phyloP scores from a whole-genome alignment of 2,113 vertebrate species.

The Pyrgilauda ruficollis region DNA sequence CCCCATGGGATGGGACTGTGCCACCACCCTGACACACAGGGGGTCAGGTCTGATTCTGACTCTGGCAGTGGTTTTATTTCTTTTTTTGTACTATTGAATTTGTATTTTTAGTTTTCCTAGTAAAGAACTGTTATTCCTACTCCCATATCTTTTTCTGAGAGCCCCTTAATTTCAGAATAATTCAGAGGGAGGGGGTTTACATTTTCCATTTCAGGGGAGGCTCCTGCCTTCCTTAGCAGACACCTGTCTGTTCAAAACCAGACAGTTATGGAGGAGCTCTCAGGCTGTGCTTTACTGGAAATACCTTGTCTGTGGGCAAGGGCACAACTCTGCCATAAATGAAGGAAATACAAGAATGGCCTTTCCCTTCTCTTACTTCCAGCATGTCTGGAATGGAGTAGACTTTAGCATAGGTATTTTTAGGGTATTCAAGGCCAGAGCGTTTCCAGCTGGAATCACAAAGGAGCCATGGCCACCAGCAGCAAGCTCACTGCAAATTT shows the following conservation, averaged over 20 bases:
- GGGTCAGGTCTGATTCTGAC: too few species aligned
- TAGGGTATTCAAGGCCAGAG: background rate
- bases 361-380: background rate
- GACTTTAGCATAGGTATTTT: background rate
- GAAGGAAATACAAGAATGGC: background rate
- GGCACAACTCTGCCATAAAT: background rate
- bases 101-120: too few species aligned
- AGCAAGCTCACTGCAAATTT: background rate
- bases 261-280: background rate
- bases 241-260: background rate
- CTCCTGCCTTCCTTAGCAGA: too few species aligned
- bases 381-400: rapidly evolving
- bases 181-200: too few species aligned
- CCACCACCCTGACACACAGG: too few species aligned
- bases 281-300: background rate
- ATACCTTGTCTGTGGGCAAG: background rate
- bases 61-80: too few species aligned
- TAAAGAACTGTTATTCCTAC: too few species aligned
- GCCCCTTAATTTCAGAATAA: too few species aligned
- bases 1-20: too few species aligned
- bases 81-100: too few species aligned
- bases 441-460: rapidly evolving
- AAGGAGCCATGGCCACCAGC: background rate
- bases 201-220: too few species aligned
- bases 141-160: too few species aligned